Base-by-base conservation (phyloP, 2,888 invertebrate genomes). In the Sarcophaga rosellei region DNA sequence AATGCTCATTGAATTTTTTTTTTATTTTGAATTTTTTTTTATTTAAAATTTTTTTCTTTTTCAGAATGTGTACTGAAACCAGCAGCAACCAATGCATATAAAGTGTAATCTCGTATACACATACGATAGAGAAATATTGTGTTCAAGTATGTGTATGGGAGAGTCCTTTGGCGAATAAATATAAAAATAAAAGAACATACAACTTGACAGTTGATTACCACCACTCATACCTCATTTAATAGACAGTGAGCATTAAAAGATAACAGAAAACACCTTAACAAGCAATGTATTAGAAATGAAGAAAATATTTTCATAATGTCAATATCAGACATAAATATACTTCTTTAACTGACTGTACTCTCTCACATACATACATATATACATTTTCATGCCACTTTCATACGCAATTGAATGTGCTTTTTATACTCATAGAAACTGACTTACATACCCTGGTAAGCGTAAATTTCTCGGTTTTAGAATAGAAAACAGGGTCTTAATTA, bases 151-250 rank as follows among this genome's bases (percentile, higher is more conserved):
- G 61, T 62, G 45, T 20, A 8, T 65, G 57, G 59, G 15, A 45
- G 12, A 70, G 59, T 66, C 23, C 63, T 20, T 35, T 70, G 20
- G 35, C 6, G 25, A 72, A 59, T 4, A 74, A 53, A 62, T 17
- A 44, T 17, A 69, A 68, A 23, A 78, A 63, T 21, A 70, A 70
- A 70, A 70, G 21, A 57, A 57, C 20, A 72, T 72, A 10, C 44
- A 79, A 72, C 35, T 63, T 72, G 63, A 5, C 63, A 79, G 70
- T 65, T 79, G 79, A 63, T 63, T 57, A 72, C 63, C 63, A 35
- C 35, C 35, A 57, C 63, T 57, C 53, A 70, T 62, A 70, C 70
- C 35, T 35, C 35, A 35, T 35, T 35, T 35, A 10, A 1, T 35
- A 35, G 10, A 35, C 35, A 35, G 35, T 35, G 35, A 35, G 35